Conservation (phyloP, 2,888 invertebrate genomes). For the Phortica magna region DNA sequence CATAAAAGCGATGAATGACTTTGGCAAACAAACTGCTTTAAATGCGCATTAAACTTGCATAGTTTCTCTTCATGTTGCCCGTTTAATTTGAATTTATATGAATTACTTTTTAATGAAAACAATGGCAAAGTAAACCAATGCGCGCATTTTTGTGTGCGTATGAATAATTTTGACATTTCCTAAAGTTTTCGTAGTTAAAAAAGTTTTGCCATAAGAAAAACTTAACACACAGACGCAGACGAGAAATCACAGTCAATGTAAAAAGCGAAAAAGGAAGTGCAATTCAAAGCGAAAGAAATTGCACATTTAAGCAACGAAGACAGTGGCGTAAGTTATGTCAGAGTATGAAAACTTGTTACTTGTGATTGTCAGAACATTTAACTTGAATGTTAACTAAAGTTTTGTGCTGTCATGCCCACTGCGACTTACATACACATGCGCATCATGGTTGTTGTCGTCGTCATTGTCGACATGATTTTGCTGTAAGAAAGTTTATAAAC, state of each 20-base stretch:
- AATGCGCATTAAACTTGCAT: no score
- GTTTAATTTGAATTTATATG: neutral
- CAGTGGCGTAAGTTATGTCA: neutral
- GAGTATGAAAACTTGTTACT: conserved; percentile 54
- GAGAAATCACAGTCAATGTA: conserved; percentile 1
- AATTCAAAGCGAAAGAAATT: neutral
- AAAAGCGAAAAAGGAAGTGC: neutral
- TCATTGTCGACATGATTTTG: neutral
- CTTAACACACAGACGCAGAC: neutral
- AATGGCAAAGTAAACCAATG: no score
- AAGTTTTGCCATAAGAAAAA: conserved; percentile 20
- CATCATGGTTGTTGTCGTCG: neutral
- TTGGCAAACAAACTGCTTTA: neutral
- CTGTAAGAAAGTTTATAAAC: conserved; percentile 56
- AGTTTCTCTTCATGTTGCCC: no score
- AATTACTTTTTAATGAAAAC: neutral
- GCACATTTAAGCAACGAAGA: neutral
- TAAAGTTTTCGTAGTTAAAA: neutral
- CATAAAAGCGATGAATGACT: neutral
- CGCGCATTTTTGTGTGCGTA: neutral
- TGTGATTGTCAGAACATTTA: conserved; percentile 65
- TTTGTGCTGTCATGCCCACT: conserved; percentile 31
- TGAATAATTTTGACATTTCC: neutral
- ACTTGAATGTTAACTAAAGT: conserved; percentile 60
- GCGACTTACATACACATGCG: neutral